Evolutionary conservation across 1,140 invertebrate genomes (phyloP).

Genomic region (Campoletis sonorensis): DNA sequence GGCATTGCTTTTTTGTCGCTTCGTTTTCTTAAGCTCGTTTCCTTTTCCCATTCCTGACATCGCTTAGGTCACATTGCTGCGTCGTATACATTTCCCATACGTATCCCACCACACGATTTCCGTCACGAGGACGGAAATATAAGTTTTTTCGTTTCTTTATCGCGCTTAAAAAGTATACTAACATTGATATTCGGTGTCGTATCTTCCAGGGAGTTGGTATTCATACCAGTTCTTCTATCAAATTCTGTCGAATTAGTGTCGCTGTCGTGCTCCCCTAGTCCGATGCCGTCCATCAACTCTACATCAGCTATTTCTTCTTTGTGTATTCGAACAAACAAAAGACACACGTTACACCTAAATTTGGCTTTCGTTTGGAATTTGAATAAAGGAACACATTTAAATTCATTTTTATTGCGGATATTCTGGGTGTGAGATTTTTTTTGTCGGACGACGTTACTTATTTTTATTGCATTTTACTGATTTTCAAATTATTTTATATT

Average conservation of each 20-base stretch:
- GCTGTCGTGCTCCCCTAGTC: slow-evolving; percentile 69
- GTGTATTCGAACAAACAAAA: slow-evolving; percentile 67
- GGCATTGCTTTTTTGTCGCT: slow-evolving; percentile 8
- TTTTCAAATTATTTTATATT: not conserved
- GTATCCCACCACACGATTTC: too few species aligned
- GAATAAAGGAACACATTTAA: too few species aligned
- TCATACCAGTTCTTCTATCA: slow-evolving; percentile 68
- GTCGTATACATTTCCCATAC: not conserved
- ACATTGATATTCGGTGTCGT: slow-evolving; percentile 70
- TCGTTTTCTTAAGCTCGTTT: slow-evolving; percentile 50
- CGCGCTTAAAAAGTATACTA: slow-evolving; percentile 68
- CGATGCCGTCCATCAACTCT: slow-evolving; percentile 72
- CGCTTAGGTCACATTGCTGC: not conserved
- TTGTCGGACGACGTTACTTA: not conserved
- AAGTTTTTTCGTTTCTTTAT: slow-evolving; percentile 19
- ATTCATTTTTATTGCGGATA: too few species aligned
- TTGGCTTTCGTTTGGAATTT: not conserved
- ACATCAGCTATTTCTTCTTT: slow-evolving; percentile 71
- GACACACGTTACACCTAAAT: slow-evolving; percentile 50
- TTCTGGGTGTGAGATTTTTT: slow-evolving; percentile 48
- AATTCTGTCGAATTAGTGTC: slow-evolving; percentile 59
- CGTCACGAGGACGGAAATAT: not conserved
- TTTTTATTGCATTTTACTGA: not conserved
- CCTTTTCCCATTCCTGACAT: not conserved
- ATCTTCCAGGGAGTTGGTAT: slow-evolving; percentile 68